Evolutionary conservation across 2,797 vertebrate genomes (phyloP), one percentile per base, ranked within the genome.

Genomic region (Gallinago nigripennis): DNA sequence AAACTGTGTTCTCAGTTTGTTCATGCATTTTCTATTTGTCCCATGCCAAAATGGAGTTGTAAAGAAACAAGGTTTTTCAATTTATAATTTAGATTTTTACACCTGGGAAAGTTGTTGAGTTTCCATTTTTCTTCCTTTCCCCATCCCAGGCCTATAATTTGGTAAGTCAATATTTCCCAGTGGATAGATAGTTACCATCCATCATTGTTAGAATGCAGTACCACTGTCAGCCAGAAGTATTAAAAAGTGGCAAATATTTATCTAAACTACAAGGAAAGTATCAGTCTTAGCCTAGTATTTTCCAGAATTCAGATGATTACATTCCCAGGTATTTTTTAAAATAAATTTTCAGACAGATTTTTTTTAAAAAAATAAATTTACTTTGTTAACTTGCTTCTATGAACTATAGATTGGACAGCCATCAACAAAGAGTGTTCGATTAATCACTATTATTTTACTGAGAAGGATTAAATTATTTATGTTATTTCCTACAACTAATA

Each of bases 161-260:
- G 31, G 10, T 71, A 80, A 85, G 69, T 68, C 50, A 89, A 0
- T 94, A 71, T 91, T 92, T 96, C 94, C 92, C 91, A 83, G 50
- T 31, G 39, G 92, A 69, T 56, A 77, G 54, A 90, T 56, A 86
- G 75, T 35, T 91, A 78, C 27, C 4, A 2, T 96, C 82, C 57
- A 72, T 95, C 88, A 92, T 25, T 75, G 53, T 82, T 94, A 78
- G 28, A 78, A 9, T 72, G 61, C 37, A 75, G 46, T 75, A 89
- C 64, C 31, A 31, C 31, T 81, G 79, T 92, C 86, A 93, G 43
- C 41, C 79, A 81, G 65, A 72, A 91, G 17, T 54, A 25, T 61
- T 90, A 63, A 60, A 56, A 95, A 95, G 25, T 85, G 57, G 45
- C 33, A 93, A 92, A 90, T 88, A 92, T 88, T 94, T 82, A 76